Evolutionary conservation across 1,140 invertebrate genomes (phyloP), one percentile per base, ranked within the genome.

Genomic region (Drosophila trapezifrons): DNA sequence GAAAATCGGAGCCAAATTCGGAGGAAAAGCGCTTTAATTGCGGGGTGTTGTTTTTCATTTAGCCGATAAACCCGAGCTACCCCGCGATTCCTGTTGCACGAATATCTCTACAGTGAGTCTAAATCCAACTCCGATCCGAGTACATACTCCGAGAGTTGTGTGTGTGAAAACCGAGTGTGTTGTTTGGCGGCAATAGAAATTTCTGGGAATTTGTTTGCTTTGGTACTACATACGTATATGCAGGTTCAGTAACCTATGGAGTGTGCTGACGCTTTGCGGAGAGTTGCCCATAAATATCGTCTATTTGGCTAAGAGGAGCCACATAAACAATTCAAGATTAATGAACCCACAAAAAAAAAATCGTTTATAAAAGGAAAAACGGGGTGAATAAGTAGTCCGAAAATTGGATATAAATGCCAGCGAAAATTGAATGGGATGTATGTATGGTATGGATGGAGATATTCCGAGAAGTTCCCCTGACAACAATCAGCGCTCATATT

Each of bases 231-330:
- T 67, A 25, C 4, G n/a, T 12, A 17, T 25, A 25, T 56, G 51
- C 42, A 71, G 66, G 69, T 72, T 72, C 69, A 71, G 51, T 58
- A 72, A 72, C 69, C 66, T 71, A 49, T 57, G 9, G 40, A 71
- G 67, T 35, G 51, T 27, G 27, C 49, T 29, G 46, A 45, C 65
- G 60, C 40, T 38, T 22, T 32, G n/a, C 37, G 45, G 52, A 71
- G 67, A 70, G 65, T 70, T 49, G 7, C 27, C 60, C 43, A 47
- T 47, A 66, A 55, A 56, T 43, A 46, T 56, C 51, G 43, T 47
- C 35, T 71, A 58, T 49, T 71, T 72, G 37, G 52, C 52, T 57
- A 72, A 71, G 43, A 27, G 35, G 43, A 71, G 66, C 43, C 42
- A 71, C 51, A 54, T 42, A 71, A 58, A 58, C 51, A 71, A 58